phyloP scores from a whole-genome alignment of 2,888 invertebrate genomes.

The Stenchaetothrips biformis region DNA sequence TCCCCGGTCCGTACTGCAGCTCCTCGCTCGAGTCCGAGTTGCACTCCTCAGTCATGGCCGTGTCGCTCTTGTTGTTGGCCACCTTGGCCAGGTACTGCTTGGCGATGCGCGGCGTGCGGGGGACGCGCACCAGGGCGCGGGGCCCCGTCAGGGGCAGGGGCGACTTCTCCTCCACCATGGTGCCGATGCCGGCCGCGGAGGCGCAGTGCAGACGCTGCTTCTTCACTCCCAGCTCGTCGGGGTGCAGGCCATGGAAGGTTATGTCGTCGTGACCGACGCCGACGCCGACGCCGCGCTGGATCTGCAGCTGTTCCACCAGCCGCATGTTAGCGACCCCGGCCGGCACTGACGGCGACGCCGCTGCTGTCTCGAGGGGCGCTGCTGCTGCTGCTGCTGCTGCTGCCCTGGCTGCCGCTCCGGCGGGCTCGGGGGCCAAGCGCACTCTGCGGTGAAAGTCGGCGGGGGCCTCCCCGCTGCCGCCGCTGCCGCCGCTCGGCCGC shows the following conservation, averaged over 20 bases:
- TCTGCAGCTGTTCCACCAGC: constrained; percentile 42
- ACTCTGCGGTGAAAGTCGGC: constrained; percentile 41
- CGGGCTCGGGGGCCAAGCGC: constrained; percentile 41
- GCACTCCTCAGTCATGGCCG: constrained; percentile 42
- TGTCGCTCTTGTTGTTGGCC: constrained; percentile 46
- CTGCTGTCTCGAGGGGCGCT: constrained; percentile 37
- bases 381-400: constrained; percentile 33
- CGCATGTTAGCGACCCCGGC: constrained; percentile 39
- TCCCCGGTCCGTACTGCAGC: constrained; percentile 84
- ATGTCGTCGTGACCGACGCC: constrained; percentile 32
- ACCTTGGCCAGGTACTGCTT: constrained; percentile 47
- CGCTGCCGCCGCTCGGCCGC: constrained; percentile 39
- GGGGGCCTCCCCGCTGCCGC: constrained; percentile 43
- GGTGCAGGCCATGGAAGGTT: constrained; percentile 29
- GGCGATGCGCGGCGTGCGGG: constrained; percentile 31
- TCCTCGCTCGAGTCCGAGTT: constrained; percentile 66
- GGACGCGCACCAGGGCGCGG: constrained; percentile 40
- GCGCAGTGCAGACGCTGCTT: constrained; percentile 31
- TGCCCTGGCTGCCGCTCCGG: constrained; percentile 37
- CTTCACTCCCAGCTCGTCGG: constrained; percentile 29
- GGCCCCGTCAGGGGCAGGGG: neutral
- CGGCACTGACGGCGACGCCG: constrained; percentile 44
- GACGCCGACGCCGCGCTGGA: constrained; percentile 39
- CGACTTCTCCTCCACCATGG: constrained; percentile 38
- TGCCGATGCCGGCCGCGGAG: constrained; percentile 31